Base-by-base conservation (phyloP, 2,113 vertebrate genomes). In the Turnix velox region DNA sequence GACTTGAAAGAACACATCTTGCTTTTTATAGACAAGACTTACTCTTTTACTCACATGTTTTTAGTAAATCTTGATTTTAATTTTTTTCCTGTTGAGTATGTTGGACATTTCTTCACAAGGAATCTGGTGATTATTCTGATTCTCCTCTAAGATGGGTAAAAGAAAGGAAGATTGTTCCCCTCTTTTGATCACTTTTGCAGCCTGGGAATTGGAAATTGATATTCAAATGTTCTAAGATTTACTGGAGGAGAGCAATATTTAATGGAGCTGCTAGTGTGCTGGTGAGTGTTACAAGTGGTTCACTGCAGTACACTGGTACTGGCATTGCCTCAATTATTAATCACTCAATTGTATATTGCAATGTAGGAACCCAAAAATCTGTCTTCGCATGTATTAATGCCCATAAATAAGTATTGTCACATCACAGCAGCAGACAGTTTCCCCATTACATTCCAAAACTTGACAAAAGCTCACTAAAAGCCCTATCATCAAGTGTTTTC, bases 291-390 rank as follows among this genome's bases (percentile, higher is more conserved):
- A 28, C 87, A 91, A 76, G 73, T 55, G 48, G 22, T 63, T 93
- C 52, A 42, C 57, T 75, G 66, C 35, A 67, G 33, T 48, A 66
- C 76, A 63, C 40, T 71, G 74, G 72, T 67, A 59, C 28, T 22
- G 84, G 73, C 61, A 48, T 88, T 92, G 86, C 86, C 31, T 76
- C 65, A 86, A 75, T 72, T 78, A 90, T 93, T 93, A 91, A 92
- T 86, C 40, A 78, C 40, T 71, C 27, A 57, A 40, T 59, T 88
- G 22, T 93, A 72, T 61, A 59, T 84, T 52, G 59, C 45, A 84
- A 67, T 37, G 40, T 57, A 88, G 7, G 63, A 61, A 84, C 57
- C 6, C n/a, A 40, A 66, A 94, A 74, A 48, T 86, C 80, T 90
- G 69, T 71, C 88, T 87, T 88, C 35, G 74, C 52, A 27, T 67